Evolutionary conservation across 2,888 invertebrate species (phyloP).

Genomic region (Lasius fuliginosus): DNA sequence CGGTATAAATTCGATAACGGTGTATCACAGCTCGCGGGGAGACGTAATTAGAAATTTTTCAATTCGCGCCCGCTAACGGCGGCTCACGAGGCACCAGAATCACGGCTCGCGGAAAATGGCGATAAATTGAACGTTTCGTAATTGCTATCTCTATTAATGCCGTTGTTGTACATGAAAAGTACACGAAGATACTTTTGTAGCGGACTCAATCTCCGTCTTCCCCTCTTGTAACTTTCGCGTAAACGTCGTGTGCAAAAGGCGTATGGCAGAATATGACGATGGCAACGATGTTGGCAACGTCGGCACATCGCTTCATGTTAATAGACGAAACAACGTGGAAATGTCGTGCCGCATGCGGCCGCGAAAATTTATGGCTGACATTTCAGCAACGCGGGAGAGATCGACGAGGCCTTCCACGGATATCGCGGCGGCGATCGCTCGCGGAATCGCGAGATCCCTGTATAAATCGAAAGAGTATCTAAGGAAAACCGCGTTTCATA

Average conservation of each 20-base stretch:
- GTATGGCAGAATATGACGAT: conserved; percentile 60
- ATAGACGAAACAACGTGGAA: conserved; percentile 70
- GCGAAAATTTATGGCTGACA: conserved; percentile 76
- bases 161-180: conserved; percentile 13
- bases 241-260: not conserved
- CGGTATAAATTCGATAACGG: conserved; percentile 56
- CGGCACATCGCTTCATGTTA: conserved; percentile 70
- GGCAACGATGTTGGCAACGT: conserved; percentile 57
- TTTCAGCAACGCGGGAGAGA: conserved; percentile 62
- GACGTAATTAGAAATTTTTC: conserved; percentile 54
- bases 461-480: conserved; percentile 32
- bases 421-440: conserved; percentile 48
- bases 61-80: conserved; percentile 23
- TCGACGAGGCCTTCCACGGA: conserved; percentile 42
- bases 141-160: conserved; percentile 53
- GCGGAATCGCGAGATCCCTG: conserved; percentile 39
- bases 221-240: conserved; percentile 27
- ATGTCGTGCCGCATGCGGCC: conserved; percentile 64
- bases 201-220: not conserved
- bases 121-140: conserved; percentile 46
- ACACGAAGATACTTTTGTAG: not conserved
- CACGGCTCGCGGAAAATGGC: conserved; percentile 10
- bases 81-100: conserved; percentile 5
- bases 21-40: conserved; percentile 15
- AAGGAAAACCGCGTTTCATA: conserved; percentile 57